A percentile compares a stretch with the other conserved stretches of the same genome.
Evolutionary conservation across 2,888 invertebrate genomes (phyloP).

Genomic region (Temnothorax rugatulus): DNA sequence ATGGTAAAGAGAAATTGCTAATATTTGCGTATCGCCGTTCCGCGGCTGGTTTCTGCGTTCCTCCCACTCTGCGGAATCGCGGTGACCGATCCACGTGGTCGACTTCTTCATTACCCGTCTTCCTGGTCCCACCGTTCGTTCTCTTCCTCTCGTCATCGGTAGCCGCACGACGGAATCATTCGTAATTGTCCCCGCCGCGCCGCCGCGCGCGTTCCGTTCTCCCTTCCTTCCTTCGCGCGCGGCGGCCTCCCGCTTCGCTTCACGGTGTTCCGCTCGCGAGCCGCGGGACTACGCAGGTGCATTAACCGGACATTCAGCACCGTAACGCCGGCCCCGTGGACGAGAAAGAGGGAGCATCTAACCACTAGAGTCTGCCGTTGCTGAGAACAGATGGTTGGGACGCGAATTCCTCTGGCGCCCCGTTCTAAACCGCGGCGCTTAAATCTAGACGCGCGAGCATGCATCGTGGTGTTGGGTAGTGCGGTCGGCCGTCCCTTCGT

Average conservation of each 20-base stretch:
- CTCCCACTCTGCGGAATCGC: slow-evolving; percentile 32
- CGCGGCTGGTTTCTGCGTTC: slow-evolving; percentile 10
- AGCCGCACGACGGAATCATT: slow-evolving; percentile 57
- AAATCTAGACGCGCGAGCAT: slow-evolving; percentile 55
- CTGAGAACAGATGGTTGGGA: slow-evolving; percentile 75
- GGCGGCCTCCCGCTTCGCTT: slow-evolving; percentile 62
- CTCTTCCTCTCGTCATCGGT: slow-evolving; percentile 62
- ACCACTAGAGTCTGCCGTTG: slow-evolving; percentile 70
- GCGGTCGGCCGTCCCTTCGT: slow-evolving; percentile 49
- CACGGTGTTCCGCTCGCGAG: slow-evolving; percentile 79
- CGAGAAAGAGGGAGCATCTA: slow-evolving; percentile 65
- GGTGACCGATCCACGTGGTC: slow-evolving; percentile 64
- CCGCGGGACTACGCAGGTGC: slow-evolving; percentile 82
- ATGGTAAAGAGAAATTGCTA: slow-evolving; percentile 30
- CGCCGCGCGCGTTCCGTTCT: slow-evolving; percentile 54
- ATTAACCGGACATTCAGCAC: slow-evolving; percentile 84
- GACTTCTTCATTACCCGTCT: slow-evolving; percentile 44
- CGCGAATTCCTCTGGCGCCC: slow-evolving; percentile 72
- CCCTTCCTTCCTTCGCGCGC: slow-evolving; percentile 58
- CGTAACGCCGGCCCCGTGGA: slow-evolving; percentile 80
- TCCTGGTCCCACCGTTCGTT: slow-evolving; percentile 16
- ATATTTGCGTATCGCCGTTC: slow-evolving; percentile 38
- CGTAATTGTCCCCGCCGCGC: slow-evolving; percentile 68
- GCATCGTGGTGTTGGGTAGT: slow-evolving; percentile 25
- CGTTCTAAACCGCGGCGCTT: slow-evolving; percentile 72